Base-by-base conservation (phyloP, 2,888 invertebrate species). In the Trichopria drosophilae region DNA sequence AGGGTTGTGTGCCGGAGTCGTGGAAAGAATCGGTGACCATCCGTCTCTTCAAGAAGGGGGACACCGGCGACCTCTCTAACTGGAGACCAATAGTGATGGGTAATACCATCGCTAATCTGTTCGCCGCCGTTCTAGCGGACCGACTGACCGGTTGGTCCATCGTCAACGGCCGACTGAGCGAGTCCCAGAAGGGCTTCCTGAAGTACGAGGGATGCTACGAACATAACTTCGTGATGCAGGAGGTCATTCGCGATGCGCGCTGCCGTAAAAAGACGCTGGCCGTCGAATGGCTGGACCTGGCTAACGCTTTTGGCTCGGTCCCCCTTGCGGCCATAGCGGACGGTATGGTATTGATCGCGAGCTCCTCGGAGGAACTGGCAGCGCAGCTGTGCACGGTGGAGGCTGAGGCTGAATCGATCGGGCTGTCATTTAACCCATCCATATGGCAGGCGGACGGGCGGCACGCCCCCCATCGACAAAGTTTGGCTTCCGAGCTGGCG, bases 271-370 rank as follows among this genome's bases (percentile, higher is more conserved):
- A 26, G 18, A 50, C 55, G 18, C 31, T 64, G 7, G 61, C 60
- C 12, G 58, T 73, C 1, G 67, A 69, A 3, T 74, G 70, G 67
- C 51, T 75, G 34, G 72, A 76, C 42, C 49, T 73, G 2, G 47
- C 66, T 4, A 77, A 76, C 19, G 74, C 75, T 1, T 75, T 76
- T 52, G 68, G 66, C 0, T 70, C 71, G 4, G 55, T 75, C 3
- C 69, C 72, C 9, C 72, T 73, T 47, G 31, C 32, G 3, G 53
- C 62, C 6, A 63, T 68, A 6, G 57, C 60, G 0, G 59, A 59
- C 37, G 57, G 57, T 23, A 10, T 57, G 1, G 56, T 49, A 0
- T 12, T 61, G 1, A 7, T 56, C 1, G 36, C 54, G 3, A 45
- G 47, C 4, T 32, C 43, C 1, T 36, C 53, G 1, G 47, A 44